Evolutionary conservation across 2,888 invertebrate genomes (phyloP), one percentile per base, ranked within the genome.

Genomic region (Euzetes globulus): DNA sequence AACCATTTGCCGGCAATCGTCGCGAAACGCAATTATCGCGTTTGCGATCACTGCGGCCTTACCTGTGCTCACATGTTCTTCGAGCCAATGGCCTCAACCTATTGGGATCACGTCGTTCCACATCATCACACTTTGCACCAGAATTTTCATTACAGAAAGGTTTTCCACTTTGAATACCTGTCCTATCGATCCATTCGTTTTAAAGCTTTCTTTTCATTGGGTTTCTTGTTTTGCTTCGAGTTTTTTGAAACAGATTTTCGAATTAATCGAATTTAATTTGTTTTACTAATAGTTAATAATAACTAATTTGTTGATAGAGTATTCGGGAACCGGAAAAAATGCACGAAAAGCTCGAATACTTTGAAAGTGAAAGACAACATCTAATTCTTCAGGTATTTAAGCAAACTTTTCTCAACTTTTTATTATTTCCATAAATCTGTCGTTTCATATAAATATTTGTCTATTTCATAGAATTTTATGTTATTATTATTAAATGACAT

Each of bases 331-430:
- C 68, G 22, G 81, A 81, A 37, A 91, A 91, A 79, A 85, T 87
- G 73, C 91, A 92, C 82, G 94, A 94, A 79, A 88, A 92, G 72
- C 85, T 94, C 77, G 88, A 90, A 71, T 88, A 93, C 76, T 84
- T 95, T 81, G 94, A 95, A 82, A 88, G 88, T 73, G 95, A 96
- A 82, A 91, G 92, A 81, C 92, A 93, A 81, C 90, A 91, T 76
- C 85, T 95, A 76, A 89, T 91, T 79, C 85, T 94, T 79, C 95
- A 96, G 85, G 84, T 84, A 37, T 25, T 63, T 63, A 79, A n/a
- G n/a, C n/a, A n/a, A n/a, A n/a, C n/a, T 50, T 13, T 7, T 50
- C 15, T n/a, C n/a, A 50, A 7, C 4, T 50, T 50, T 50, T n/a
- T 13, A n/a, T 50, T 7, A 33, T 33, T 33, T 33, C 33, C 33